A percentile compares a stretch with the other conserved stretches of the same genome.
phyloP scores from a whole-genome alignment of 2,113 vertebrate genomes.

The Cathartes aura region DNA sequence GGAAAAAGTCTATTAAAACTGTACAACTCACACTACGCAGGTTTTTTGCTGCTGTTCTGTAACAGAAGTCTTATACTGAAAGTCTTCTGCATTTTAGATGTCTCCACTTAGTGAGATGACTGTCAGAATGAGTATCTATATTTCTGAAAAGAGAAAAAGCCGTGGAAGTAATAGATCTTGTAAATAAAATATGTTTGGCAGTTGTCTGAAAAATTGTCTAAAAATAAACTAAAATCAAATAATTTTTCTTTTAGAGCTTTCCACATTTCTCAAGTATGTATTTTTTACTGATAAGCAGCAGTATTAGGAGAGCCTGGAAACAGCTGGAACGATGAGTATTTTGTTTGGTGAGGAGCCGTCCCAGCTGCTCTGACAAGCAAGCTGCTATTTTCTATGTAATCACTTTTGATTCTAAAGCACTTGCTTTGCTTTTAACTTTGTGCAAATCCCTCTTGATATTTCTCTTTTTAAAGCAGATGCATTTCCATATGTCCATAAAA shows the following conservation, averaged over 20 bases:
- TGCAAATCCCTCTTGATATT: slow-evolving; percentile 53
- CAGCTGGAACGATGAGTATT: background rate
- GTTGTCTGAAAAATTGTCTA: background rate
- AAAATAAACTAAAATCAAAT: background rate
- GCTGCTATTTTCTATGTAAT: slow-evolving; percentile 57
- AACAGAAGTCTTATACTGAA: background rate
- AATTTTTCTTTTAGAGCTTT: background rate
- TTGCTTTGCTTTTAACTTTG: slow-evolving; percentile 57
- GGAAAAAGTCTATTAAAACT: background rate
- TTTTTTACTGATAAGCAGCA: background rate
- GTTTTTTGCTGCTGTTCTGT: background rate
- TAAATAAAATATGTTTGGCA: slow-evolving; percentile 8
- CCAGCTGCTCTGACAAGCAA: slow-evolving; percentile 23
- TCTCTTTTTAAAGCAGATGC: slow-evolving; percentile 37
- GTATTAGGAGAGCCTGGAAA: slow-evolving; percentile 15
- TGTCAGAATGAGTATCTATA: background rate
- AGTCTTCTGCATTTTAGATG: background rate
- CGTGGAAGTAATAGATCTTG: background rate
- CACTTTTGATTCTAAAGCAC: slow-evolving; percentile 35
- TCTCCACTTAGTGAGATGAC: background rate
- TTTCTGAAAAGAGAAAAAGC: background rate
- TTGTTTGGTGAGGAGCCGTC: background rate
- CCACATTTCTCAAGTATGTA: background rate
- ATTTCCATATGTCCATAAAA: slow-evolving; percentile 54
- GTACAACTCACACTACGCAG: background rate